Evolutionary conservation across 2,113 vertebrate genomes (phyloP).

Genomic region (Reinhardtius hippoglossoides): DNA sequence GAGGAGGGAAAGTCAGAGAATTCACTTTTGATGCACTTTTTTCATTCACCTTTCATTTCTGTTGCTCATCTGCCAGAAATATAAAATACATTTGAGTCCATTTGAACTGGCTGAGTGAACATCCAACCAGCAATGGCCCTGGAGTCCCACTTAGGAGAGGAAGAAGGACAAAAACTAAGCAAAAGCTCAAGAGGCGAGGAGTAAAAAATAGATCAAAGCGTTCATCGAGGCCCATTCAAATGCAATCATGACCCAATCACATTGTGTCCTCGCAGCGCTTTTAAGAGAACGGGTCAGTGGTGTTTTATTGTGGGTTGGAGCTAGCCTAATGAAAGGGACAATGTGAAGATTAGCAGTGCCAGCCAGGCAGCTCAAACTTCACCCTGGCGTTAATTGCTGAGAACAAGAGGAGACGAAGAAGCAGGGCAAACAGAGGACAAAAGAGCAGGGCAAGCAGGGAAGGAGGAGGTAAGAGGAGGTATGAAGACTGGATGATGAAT

Average conservation of each 20-base stretch:
- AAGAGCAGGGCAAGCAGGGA: constrained; percentile 68
- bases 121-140: constrained; percentile 61
- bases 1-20: constrained; percentile 2
- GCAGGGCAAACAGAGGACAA: constrained; percentile 85
- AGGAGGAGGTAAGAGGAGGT: constrained; percentile 73
- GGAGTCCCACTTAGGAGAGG: constrained; percentile 67
- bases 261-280: constrained; percentile 82
- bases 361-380: constrained; percentile 87
- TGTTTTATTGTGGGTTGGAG: constrained; percentile 85
- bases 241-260: constrained; percentile 86
- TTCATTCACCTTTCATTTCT: constrained; percentile 37
- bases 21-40: constrained; percentile 19
- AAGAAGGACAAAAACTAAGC: constrained; percentile 13
- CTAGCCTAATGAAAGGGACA: constrained; percentile 89
- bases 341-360: constrained; percentile 88
- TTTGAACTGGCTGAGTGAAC: constrained; percentile 65
- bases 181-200: constrained; percentile 45
- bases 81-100: constrained; percentile 50
- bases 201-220: constrained; percentile 88
- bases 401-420: constrained; percentile 85
- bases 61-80: constrained; percentile 25
- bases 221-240: constrained; percentile 83
- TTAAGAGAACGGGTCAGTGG: constrained; percentile 86
- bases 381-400: constrained; percentile 87
- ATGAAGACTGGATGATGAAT: constrained; percentile 61